Percentiles rank a stretch among this genome's conserved stretches.
phyloP scores from a whole-genome alignment of 2,888 invertebrate genomes.

The Drosophila cognata region DNA sequence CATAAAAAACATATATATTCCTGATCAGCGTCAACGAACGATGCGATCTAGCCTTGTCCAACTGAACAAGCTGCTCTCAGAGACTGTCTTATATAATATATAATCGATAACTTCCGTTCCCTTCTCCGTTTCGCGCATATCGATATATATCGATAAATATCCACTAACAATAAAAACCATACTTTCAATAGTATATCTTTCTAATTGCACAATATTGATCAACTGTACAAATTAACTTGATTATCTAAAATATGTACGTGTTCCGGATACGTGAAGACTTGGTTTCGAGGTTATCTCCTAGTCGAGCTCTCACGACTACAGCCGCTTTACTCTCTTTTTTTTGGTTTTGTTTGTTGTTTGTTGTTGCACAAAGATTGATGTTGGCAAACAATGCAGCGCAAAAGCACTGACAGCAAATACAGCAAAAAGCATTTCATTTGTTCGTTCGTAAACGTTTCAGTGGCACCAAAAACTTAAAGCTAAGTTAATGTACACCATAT shows the following conservation, averaged over 20 bases:
- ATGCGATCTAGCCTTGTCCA: background rate
- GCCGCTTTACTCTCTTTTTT: background rate
- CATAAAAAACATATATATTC: background rate
- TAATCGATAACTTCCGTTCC: background rate
- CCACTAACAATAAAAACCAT: background rate
- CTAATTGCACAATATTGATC: background rate
- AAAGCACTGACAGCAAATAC: background rate
- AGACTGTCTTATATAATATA: background rate
- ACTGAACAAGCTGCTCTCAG: background rate
- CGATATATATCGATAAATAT: background rate
- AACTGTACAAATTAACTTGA: background rate
- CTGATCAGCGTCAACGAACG: background rate
- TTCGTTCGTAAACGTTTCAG: background rate
- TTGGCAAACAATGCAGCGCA: background rate
- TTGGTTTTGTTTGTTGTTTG: background rate
- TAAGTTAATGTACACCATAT: background rate
- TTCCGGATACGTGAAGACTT: background rate
- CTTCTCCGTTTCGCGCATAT: background rate
- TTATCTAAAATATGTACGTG: background rate
- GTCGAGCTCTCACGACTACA: background rate
- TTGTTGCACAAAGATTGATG: background rate
- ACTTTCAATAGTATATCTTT: background rate
- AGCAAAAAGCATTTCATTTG: background rate
- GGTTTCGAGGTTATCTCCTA: background rate
- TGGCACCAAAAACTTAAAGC: background rate